Conservation (phyloP, 1,140 invertebrate species). For the Cydia splendana region DNA sequence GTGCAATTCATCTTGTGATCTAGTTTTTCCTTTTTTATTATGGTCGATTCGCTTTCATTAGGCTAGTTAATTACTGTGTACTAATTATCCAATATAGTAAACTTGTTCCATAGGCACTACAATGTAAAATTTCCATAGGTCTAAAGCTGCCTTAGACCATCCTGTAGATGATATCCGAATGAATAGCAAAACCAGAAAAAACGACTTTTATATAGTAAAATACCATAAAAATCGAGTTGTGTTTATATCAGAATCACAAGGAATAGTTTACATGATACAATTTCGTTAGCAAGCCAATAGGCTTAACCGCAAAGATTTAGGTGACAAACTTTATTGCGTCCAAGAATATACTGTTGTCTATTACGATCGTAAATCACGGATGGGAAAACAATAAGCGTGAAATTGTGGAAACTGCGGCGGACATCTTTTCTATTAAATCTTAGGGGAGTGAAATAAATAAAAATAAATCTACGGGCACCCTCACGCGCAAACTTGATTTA, state of each 20-base stretch:
- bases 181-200: no score
- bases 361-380: constrained; percentile 78
- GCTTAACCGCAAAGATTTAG: constrained; percentile 75
- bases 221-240: no score
- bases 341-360: constrained; percentile 74
- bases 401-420: constrained; percentile 78
- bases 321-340: constrained; percentile 76
- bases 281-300: constrained; percentile 56
- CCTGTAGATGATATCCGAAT: no score
- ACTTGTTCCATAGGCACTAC: not conserved
- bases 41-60: constrained; percentile 33
- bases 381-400: constrained; percentile 80
- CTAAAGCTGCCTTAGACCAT: no score
- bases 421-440: constrained; percentile 76
- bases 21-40: constrained; percentile 1
- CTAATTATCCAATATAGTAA: not conserved
- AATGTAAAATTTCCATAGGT: not conserved
- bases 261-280: constrained; percentile 32
- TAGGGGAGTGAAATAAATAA: constrained; percentile 77
- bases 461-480: constrained; percentile 73
- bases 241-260: no score
- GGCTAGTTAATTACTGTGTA: constrained; percentile 34
- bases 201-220: no score
- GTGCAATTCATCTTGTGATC: constrained; percentile 37
- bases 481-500: constrained; percentile 74